Base-by-base conservation (phyloP, 2,797 vertebrate species). In the Sebastes oblongus region DNA sequence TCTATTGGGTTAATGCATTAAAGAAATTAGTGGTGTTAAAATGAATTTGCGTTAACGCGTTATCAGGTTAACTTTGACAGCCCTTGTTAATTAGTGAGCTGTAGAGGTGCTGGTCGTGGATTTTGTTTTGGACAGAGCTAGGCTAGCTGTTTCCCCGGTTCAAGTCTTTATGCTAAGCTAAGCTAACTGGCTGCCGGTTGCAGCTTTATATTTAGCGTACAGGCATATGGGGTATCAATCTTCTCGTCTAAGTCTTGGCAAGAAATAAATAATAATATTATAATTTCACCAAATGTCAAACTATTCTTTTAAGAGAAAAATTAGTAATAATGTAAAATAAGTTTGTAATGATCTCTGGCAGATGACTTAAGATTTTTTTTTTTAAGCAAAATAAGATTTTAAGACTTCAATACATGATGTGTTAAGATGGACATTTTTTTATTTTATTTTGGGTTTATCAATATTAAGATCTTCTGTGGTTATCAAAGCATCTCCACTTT, bases 401-500 rank as follows among this genome's bases (percentile, higher is more conserved):
- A 77, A 39, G 16, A 68, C 29, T 75, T 65, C 12, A 42, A 3
- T 16, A 34, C 50, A 14, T 25, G 50, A 42, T 9, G 6, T 66
- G 13, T 67, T 60, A 12, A 16, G 39, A 61, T 42, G 16, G 20
- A 25, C 61, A 9, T 4, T 64, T 1, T 20, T 6, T 30, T 32
- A 36, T 39, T 58, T 60, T 6, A 62, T 54, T 2, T 61, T 32
- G 22, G 79, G 10, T 56, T 77, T 72, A 52, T 62, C 25, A 20
- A 32, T 8, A 27, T 6, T 5, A 11, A 72, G 80, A 75, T 85
- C 88, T 91, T 94, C 88, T 94, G 93, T 94, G 92, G 93, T 93
- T 92, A 93, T 88, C 89, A 94, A 93, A 94, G 93, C 78, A 77
- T 93, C 87, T 75, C 81, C 66, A 78, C 58, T 67, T 87, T 93